Evolutionary conservation across 2,888 invertebrate species (phyloP).

Genomic region (Erebia aethiops): DNA sequence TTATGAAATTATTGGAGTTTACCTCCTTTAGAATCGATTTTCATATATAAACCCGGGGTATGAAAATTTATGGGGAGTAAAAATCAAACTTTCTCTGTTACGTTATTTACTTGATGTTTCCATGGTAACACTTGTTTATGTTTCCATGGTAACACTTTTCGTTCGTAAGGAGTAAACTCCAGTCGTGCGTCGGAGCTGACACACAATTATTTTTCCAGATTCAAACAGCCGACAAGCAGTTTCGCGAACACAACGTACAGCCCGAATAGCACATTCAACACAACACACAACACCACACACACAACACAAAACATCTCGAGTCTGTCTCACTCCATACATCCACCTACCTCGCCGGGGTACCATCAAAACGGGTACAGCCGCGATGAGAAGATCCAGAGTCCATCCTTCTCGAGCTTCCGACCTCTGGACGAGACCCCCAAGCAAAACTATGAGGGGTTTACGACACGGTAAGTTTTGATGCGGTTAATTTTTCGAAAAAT

Average conservation of each 20-base stretch:
- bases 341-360: conserved; percentile 26
- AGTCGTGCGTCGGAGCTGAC: too few species aligned
- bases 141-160: too few species aligned
- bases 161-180: too few species aligned
- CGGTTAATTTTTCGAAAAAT: neutral
- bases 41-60: too few species aligned
- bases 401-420: conserved; percentile 73
- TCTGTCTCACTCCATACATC: conserved; percentile 36
- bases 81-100: too few species aligned
- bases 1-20: too few species aligned
- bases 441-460: conserved; percentile 86
- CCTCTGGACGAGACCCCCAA: conserved; percentile 69
- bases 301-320: conserved; percentile 53
- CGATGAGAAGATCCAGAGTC: conserved; percentile 64
- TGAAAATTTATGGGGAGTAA: too few species aligned
- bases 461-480: conserved; percentile 81
- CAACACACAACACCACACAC: conserved; percentile 51
- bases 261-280: conserved; percentile 70
- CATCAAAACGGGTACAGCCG: conserved; percentile 46
- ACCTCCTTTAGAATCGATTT: too few species aligned
- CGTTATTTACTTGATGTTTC: too few species aligned
- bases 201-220: conserved; percentile 61
- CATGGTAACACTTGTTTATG: too few species aligned
- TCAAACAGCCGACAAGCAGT: conserved; percentile 70
- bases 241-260: conserved; percentile 75